These are phyloP conservation scores for Hydractinia echinata DNA, from an alignment of 30 jellyfish, hydroid and myxozoan species.

Conservation along the genomic window DNA sequence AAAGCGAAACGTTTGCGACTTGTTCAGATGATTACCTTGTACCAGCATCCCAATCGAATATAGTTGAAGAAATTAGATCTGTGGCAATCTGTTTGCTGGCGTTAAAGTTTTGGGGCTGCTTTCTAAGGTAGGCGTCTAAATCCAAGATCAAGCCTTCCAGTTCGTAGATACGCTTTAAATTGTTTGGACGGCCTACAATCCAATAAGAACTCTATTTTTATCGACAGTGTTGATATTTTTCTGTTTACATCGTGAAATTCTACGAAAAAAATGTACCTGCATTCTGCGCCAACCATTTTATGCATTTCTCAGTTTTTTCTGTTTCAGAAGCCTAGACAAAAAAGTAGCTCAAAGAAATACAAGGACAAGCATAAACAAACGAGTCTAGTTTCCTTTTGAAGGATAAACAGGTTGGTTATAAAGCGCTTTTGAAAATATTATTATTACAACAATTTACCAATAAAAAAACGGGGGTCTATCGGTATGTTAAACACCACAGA, in stretches of 20 bases:
- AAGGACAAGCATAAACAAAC: no score
- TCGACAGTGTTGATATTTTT: neutral
- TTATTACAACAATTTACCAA: no score
- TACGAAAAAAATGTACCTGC: conserved; percentile 33
- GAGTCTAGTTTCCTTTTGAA: no score
- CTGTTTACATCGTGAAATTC: conserved; percentile 1
- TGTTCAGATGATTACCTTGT: conserved; percentile 51
- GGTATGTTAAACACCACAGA: neutral
- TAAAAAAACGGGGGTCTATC: no score
- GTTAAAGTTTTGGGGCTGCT: conserved; percentile 28
- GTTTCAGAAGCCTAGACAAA: conserved; percentile 37
- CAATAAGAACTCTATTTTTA: neutral
- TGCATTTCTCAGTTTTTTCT: conserved; percentile 31
- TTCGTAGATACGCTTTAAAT: conserved; percentile 60
- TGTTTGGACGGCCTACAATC: conserved; percentile 50
- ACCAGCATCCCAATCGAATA: conserved; percentile 68
- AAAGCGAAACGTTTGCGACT: neutral
- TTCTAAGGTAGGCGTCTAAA: conserved; percentile 57
- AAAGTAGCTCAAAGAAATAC: neutral
- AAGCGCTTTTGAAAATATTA: no score
- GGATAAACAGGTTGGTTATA: no score
- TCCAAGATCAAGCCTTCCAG: conserved; percentile 71
- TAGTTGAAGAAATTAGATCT: conserved; percentile 44
- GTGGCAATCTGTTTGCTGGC: conserved; percentile 44
- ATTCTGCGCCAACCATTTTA: conserved; percentile 48